These are phyloP conservation scores for Chelonus formosanus DNA, from an alignment of 2,888 invertebrate species.

Conservation along the genomic window DNA sequence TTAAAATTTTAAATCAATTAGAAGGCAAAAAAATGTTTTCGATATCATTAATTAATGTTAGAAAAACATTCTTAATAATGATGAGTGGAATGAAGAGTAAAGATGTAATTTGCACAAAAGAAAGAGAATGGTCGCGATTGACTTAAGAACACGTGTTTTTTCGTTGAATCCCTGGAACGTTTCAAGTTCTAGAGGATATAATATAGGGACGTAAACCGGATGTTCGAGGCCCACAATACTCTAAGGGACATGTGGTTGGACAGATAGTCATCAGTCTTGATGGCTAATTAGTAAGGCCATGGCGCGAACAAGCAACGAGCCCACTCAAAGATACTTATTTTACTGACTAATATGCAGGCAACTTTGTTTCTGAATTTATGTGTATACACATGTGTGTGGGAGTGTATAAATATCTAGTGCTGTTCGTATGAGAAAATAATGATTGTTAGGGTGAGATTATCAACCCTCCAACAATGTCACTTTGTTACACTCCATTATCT, in stretches of 20 bases:
- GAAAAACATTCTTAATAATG: too few relatives aligned
- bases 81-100: neutral
- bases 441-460: conserved; percentile 14
- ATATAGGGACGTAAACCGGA: conserved; percentile 52
- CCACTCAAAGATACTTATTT: conserved; percentile 44
- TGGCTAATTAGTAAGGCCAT: conserved; percentile 58
- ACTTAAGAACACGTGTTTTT: conserved; percentile 44
- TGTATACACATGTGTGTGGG: neutral
- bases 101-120: conserved; percentile 14
- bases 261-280: conserved; percentile 60
- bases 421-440: neutral
- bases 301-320: conserved; percentile 55
- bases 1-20: too few relatives aligned
- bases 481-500: conserved; percentile 10
- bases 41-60: too few relatives aligned
- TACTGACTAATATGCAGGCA: neutral
- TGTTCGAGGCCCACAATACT: conserved; percentile 53
- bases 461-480: neutral
- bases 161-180: conserved; percentile 46
- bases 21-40: too few relatives aligned
- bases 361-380: conserved; percentile 13
- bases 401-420: conserved; percentile 6
- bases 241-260: conserved; percentile 58
- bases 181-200: conserved; percentile 46
- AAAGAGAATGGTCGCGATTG: conserved; percentile 21